A percentile compares a stretch with the other conserved stretches of the same genome.
Evolutionary conservation across 2,113 vertebrate genomes (phyloP).

Genomic region (Pteruthius melanotis): DNA sequence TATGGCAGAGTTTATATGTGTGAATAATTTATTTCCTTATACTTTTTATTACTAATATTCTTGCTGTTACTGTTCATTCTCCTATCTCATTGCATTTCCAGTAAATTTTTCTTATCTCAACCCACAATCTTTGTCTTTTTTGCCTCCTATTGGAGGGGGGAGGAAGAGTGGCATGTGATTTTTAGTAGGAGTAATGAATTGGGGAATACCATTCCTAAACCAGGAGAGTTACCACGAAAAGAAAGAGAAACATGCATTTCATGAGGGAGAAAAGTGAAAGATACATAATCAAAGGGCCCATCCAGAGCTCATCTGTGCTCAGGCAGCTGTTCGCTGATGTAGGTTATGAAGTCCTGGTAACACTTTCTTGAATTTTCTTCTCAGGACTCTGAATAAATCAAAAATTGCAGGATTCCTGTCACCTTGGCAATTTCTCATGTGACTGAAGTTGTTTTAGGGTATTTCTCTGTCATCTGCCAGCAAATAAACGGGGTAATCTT

Average conservation of each 20-base stretch:
- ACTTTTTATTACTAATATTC: not conserved
- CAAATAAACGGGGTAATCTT: not conserved
- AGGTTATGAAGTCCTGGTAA: not conserved
- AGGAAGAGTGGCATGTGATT: rapidly evolving
- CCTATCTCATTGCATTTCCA: not conserved
- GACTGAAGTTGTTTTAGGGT: not conserved
- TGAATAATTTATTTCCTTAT: not conserved
- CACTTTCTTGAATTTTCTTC: not conserved
- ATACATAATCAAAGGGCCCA: not conserved
- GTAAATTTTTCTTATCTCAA: not conserved
- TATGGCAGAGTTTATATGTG: not conserved
- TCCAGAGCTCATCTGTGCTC: not conserved
- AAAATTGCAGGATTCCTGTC: not conserved
- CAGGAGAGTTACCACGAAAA: not conserved
- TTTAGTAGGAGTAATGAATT: not conserved
- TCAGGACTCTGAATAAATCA: not conserved
- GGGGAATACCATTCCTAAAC: not conserved
- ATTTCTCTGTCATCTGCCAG: not conserved
- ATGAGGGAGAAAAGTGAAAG: not conserved
- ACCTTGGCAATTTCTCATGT: not conserved
- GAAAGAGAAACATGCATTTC: not conserved
- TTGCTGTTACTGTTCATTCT: not conserved
- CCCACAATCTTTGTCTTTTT: not conserved
- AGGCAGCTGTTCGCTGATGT: not conserved
- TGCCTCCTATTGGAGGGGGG: not conserved